Evolutionary conservation across 2,888 invertebrate genomes (phyloP), one percentile per base, ranked within the genome.

Genomic region (Meloe dianella): DNA sequence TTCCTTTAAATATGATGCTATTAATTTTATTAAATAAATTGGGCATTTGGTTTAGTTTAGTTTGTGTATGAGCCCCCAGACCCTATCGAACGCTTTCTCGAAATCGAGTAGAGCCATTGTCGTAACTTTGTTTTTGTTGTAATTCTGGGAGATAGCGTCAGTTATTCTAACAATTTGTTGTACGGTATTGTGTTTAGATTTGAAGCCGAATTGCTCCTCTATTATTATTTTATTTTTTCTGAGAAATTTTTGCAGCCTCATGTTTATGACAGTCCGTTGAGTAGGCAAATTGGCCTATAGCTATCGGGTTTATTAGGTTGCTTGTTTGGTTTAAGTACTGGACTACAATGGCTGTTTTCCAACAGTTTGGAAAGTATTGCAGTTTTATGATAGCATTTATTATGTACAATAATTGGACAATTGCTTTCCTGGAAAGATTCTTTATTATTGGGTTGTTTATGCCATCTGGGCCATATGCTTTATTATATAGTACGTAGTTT

Each of bases 11-110:
- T 77, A 81, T 4, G 72, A 71, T 20, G 71, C 22, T 0, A 75
- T 66, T 27, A 78, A 17, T 60, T 68, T 69, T 3, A 75, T 71
- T 47, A 79, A 17, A 5, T 68, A 38, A 1, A 8, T 5, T 6
- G 77, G 74, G 29, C 75, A 71, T 17, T 74, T 68, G 27, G 65
- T 30, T 57, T 64, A 57, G 1, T 73, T 72, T 64, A 82, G 64
- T 71, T 79, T 80, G 68, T 72, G 71, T 0, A 79, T 70, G 1
- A 81, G 71, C 6, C 77, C 78, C 7, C 79, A 79, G 0, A 81
- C 78, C 27, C 70, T 74, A 60, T 82, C 79, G 58, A 82, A 82
- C 0, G 80, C 80, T 70, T 81, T 80, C 57, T 78, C 74, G 14
- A 80, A 75, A 47, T 81, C 79, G 12, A 81, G 60, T 5, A 81